Evolutionary conservation across 2,888 invertebrate species (phyloP), one percentile per base, ranked within the genome.

Genomic region (Leptopilina drosophilae): DNA sequence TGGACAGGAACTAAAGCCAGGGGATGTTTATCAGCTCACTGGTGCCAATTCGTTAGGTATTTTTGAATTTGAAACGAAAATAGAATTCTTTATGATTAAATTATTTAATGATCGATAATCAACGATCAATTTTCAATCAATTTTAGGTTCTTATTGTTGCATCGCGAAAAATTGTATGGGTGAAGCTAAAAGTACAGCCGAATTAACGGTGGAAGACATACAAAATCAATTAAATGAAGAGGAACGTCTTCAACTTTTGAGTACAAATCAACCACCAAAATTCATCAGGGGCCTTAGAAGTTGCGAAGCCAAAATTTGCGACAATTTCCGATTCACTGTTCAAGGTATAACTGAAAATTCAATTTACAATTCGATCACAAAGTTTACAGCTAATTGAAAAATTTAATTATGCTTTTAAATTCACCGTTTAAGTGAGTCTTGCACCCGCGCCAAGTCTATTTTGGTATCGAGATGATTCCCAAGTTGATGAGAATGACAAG

Each of bases 101-200:
- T 33, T 4, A 33, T 33, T 5, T 4, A 33, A 3, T 33, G 33
- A 33, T 33, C 33, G 3, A 33, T 33, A 5, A 33, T 33, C 33
- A 33, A 3, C 5, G 33, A 33, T 33, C 33, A 33, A 33, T 3
- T 33, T 2, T 33, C 3, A 33, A 33, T 33, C 33, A 33, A 33
- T 33, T 62, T 1, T 84, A 92, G 93, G 97, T 3, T 96, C 97
- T 0, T 98, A 98, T 88, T 97, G 97, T 87, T 98, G 97, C 90
- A 95, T 97, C 76, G 97, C 98, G 0, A 94, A 93, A 85, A 98
- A 98, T 90, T 97, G 97, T 88, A 98, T 98, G 97, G 98, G 97
- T 0, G 96, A 97, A 91, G 96, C 96, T 0, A 96, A 95, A 87
- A 97, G 97, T 89, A 95, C 95, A 0, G 97, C 98, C 0, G 97